Conservation (phyloP, 2,888 invertebrate species). For the Agrochola litura region DNA sequence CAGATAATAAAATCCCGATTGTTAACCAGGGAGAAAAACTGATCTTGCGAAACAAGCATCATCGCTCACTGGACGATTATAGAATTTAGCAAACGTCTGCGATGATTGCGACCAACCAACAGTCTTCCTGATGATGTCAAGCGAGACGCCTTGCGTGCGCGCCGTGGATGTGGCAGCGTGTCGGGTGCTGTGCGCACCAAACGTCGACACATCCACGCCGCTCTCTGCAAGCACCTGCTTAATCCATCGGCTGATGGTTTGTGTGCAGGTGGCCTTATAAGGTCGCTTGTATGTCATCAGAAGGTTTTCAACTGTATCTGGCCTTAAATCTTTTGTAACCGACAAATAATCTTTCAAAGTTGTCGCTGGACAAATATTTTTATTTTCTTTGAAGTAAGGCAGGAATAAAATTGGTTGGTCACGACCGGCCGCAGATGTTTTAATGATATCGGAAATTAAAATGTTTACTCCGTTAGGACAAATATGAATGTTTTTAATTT, state of each 20-base stretch:
- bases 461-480: background rate
- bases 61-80: background rate
- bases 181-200: constrained; percentile 5
- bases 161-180: constrained; percentile 2
- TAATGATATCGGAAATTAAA: background rate
- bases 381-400: background rate
- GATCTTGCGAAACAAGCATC: constrained; percentile 5
- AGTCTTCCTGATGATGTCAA: constrained; percentile 5
- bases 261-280: background rate
- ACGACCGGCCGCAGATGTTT: background rate
- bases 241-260: constrained; percentile 1
- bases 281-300: background rate
- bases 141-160: background rate
- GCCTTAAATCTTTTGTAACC: background rate
- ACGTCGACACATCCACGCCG: background rate
- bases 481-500: constrained; percentile 1
- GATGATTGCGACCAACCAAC: constrained; percentile 1
- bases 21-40: no score
- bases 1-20: no score
- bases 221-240: background rate
- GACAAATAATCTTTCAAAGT: background rate
- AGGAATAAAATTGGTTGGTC: background rate
- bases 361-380: background rate
- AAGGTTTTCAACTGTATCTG: background rate
- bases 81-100: background rate